A percentile compares a stretch with the other conserved stretches of the same genome.
These are phyloP conservation scores for Porites rus DNA, from an alignment of 92 coral and sea anemone species.

Conservation along the genomic window DNA sequence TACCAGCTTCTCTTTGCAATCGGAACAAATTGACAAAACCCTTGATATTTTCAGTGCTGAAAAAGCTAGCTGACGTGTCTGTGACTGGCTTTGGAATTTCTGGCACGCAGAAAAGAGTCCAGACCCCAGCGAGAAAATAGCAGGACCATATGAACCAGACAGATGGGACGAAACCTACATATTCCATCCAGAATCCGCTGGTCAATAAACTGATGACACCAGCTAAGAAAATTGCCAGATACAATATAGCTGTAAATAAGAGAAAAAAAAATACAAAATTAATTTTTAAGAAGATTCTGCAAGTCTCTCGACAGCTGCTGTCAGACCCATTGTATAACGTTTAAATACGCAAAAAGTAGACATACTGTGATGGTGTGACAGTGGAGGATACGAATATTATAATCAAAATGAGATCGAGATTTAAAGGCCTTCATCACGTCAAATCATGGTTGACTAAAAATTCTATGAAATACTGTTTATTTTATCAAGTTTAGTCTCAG, in stretches of 20 bases:
- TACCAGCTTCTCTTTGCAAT: conserved; percentile 34
- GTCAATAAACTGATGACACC: conserved; percentile 85
- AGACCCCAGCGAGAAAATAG: conserved; percentile 46
- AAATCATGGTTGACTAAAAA: no score
- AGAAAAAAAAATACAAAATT: no score
- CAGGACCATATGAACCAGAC: conserved; percentile 76
- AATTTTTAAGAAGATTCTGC: background rate
- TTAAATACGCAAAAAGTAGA: no score
- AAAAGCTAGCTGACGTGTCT: background rate
- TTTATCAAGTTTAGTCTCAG: background rate
- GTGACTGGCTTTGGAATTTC: conserved; percentile 24
- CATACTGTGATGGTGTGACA: no score
- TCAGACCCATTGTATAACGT: no score
- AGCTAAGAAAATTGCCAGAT: conserved; percentile 62
- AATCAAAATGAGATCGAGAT: no score
- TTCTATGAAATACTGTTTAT: no score
- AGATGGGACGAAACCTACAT: conserved; percentile 73
- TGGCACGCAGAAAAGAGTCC: conserved; percentile 68
- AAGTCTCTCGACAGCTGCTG: background rate
- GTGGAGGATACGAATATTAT: no score
- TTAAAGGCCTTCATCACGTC: no score
- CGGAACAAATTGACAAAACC: conserved; percentile 31
- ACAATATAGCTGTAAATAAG: conserved; percentile 61
- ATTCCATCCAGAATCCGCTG: conserved; percentile 80
- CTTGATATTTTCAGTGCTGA: conserved; percentile 30